Percentiles rank a stretch among this genome's conserved stretches.
These are phyloP conservation scores for Heliothis subflexa DNA, from an alignment of 1,140 invertebrate genomes.

Conservation along the genomic window DNA sequence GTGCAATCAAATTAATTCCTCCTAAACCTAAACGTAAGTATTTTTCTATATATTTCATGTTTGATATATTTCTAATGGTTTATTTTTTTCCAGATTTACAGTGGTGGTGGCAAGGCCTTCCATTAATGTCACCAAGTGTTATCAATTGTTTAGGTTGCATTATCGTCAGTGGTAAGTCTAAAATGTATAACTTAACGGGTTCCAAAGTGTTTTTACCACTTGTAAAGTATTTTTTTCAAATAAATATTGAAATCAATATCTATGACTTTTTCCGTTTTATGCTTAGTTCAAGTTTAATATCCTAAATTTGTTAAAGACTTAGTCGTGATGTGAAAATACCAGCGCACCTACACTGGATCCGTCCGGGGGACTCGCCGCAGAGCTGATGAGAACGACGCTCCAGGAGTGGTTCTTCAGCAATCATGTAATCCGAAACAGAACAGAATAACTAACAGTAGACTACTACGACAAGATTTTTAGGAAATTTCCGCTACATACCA, in stretches of 20 bases:
- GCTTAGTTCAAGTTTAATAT: constrained; percentile 53
- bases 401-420: constrained; percentile 59
- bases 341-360: constrained; percentile 60
- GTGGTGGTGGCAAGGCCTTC: constrained; percentile 52
- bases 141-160: constrained; percentile 65
- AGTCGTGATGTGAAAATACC: constrained; percentile 59
- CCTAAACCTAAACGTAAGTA: constrained; percentile 96
- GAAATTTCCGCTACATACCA: neutral
- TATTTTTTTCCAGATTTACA: constrained; percentile 78
- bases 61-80: constrained; percentile 65
- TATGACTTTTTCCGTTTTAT: constrained; percentile 73
- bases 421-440: constrained; percentile 39
- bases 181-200: constrained; percentile 82
- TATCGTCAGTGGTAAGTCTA: constrained; percentile 80
- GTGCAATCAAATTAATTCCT: constrained; percentile 93
- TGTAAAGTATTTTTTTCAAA: constrained; percentile 81
- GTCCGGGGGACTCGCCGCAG: constrained; percentile 60
- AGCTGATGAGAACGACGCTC: constrained; percentile 61
- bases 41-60: constrained; percentile 61
- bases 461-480: constrained; percentile 10
- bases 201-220: constrained; percentile 62
- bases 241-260: constrained; percentile 77
- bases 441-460: neutral
- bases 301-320: constrained; percentile 30
- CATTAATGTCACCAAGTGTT: constrained; percentile 57